phyloP scores from a whole-genome alignment of 2,113 vertebrate genomes.

The Zootoca vivipara region DNA sequence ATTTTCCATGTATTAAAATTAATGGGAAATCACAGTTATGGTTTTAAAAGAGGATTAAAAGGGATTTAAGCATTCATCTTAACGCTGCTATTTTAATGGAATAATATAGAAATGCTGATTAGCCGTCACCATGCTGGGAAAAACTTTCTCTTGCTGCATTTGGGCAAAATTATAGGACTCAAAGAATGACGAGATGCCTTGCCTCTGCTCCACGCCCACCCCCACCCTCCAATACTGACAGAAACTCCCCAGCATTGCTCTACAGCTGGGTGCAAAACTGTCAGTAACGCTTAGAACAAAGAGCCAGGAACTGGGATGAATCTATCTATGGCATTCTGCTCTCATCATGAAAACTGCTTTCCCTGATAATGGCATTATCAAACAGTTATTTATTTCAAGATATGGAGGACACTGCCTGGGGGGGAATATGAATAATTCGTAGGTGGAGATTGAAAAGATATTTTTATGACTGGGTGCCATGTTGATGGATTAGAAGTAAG shows the following conservation, averaged over 20 bases:
- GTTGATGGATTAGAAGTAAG: slow-evolving; percentile 53
- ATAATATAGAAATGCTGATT: slow-evolving; percentile 45
- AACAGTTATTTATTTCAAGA: slow-evolving; percentile 69
- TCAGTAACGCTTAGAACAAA: slow-evolving; percentile 41
- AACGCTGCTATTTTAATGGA: slow-evolving; percentile 26
- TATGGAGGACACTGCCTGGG: slow-evolving; percentile 30
- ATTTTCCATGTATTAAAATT: not conserved
- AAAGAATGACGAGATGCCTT: not conserved
- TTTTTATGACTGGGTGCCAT: slow-evolving; percentile 50
- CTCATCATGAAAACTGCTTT: slow-evolving; percentile 51
- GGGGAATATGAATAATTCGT: slow-evolving; percentile 60
- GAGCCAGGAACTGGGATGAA: slow-evolving; percentile 9
- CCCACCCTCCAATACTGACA: not conserved
- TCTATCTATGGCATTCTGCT: slow-evolving; percentile 46
- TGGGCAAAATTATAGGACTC: not conserved
- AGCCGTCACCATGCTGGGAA: not conserved
- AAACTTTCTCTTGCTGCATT: slow-evolving; percentile 15
- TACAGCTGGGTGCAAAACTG: slow-evolving; percentile 17
- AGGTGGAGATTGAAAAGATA: slow-evolving; percentile 60
- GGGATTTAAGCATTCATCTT: slow-evolving; percentile 33
- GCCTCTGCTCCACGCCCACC: not conserved
- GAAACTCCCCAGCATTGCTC: slow-evolving; percentile 19
- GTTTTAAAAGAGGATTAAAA: slow-evolving; percentile 49
- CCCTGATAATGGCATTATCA: slow-evolving; percentile 65
- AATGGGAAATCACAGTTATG: slow-evolving; percentile 35